phyloP scores from a whole-genome alignment of 2,888 invertebrate genomes.

The Myathropa florea region DNA sequence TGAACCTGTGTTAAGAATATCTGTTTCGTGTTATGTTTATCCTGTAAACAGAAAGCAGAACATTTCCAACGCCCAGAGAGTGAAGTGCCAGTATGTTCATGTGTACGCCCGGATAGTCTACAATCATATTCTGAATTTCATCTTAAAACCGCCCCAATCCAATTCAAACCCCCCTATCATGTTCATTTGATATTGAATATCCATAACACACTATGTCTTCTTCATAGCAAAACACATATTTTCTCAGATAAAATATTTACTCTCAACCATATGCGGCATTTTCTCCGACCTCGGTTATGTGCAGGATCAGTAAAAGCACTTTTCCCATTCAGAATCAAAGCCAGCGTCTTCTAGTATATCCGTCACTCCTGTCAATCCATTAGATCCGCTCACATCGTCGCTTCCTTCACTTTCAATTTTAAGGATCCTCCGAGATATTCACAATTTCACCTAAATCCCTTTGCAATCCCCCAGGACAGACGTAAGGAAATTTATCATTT shows the following conservation, averaged over 20 bases:
- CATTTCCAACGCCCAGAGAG: too few species aligned
- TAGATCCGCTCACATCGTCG: conserved; percentile 26
- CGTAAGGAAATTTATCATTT: conserved; percentile 67
- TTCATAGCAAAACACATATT: background rate
- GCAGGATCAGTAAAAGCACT: background rate
- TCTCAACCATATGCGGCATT: background rate
- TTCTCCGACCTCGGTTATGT: background rate
- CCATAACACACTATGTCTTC: background rate
- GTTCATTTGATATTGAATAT: background rate
- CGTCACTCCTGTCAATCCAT: conserved; percentile 14
- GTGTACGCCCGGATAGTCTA: background rate
- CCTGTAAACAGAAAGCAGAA: too few species aligned
- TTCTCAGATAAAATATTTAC: background rate
- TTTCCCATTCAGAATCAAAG: background rate
- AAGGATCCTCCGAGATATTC: conserved; percentile 54
- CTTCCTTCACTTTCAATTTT: conserved; percentile 65
- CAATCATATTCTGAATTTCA: background rate
- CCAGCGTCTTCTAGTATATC: background rate
- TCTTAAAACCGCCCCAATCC: background rate
- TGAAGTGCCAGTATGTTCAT: too few species aligned
- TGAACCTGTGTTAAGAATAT: too few species aligned
- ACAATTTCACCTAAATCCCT: conserved; percentile 62
- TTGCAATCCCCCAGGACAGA: conserved; percentile 61
- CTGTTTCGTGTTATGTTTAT: too few species aligned
- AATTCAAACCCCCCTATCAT: background rate